Evolutionary conservation across 2,888 invertebrate species (phyloP).

Genomic region (Sialis lutaria): DNA sequence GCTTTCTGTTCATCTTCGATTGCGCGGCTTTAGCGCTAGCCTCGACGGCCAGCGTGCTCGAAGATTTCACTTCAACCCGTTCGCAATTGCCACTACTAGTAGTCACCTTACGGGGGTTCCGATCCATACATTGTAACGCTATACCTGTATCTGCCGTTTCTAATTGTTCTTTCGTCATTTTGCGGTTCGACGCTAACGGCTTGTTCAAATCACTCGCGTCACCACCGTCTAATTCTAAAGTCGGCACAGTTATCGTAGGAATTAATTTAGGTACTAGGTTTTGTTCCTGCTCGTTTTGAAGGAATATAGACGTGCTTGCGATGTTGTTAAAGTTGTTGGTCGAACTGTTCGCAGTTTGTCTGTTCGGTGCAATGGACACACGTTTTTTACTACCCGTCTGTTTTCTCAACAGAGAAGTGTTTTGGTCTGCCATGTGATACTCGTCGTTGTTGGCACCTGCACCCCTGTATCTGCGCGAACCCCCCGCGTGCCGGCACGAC

Average conservation of each 20-base stretch:
- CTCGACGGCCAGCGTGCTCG: background rate
- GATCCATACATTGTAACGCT: slow-evolving; percentile 25
- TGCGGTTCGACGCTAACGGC: slow-evolving; percentile 7
- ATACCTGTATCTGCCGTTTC: slow-evolving; percentile 12
- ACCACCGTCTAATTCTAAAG: slow-evolving; percentile 9
- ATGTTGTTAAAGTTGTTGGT: slow-evolving; percentile 17
- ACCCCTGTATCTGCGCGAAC: slow-evolving; percentile 10
- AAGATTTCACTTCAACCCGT: background rate
- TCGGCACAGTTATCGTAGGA: slow-evolving; percentile 24
- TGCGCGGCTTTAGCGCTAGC: background rate
- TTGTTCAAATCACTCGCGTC: slow-evolving; percentile 5
- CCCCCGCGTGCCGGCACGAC: slow-evolving; percentile 15
- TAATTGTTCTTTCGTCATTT: background rate
- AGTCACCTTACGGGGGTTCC: slow-evolving; percentile 17
- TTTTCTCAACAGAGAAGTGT: slow-evolving; percentile 9
- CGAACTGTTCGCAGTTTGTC: slow-evolving; percentile 24
- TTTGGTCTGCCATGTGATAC: slow-evolving; percentile 12
- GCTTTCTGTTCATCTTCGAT: slow-evolving; percentile 5
- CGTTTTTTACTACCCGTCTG: slow-evolving; percentile 20
- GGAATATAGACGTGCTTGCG: slow-evolving; percentile 27
- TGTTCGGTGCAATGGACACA: slow-evolving; percentile 24
- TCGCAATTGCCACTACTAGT: slow-evolving; percentile 17
- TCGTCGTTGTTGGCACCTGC: slow-evolving; percentile 8
- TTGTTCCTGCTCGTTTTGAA: slow-evolving; percentile 28
- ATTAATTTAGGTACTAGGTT: slow-evolving; percentile 9